Base-by-base conservation (phyloP, 1,140 invertebrate genomes). In the Pogonognathellus flavescens region DNA sequence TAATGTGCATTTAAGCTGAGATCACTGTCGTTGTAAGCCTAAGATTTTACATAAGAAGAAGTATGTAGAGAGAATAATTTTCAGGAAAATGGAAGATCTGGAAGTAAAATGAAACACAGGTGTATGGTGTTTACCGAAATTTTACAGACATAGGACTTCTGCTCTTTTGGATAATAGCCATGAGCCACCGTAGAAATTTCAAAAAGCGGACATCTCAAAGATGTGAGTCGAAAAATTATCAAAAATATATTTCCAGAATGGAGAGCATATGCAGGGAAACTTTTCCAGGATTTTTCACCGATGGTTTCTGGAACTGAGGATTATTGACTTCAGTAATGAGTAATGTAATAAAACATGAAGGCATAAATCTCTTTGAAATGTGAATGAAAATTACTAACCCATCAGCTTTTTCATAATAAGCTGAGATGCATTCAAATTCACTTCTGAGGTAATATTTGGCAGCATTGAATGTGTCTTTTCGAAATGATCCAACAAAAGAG, bases 181-280 rank as follows among this genome's bases (percentile, higher is more conserved):
- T 86, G 72, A 49, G 83, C 85, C 16, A 86, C 72, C 16, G 85
- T 83, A 9, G 85, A 86, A 20, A 86, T 80, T 52, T 86, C 85
- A 25, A 86, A 86, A 18, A 86, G 59, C 18, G 85, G 85, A n/a
- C 55, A 53, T 41, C 85, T 50, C 1, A 86, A 9, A 16, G 85
- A 86, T 6, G 80, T 60, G 20, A 86, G 50, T 2, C 85, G 85
- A 52, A 86, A 86, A 14, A 86, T 3, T 76, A 55, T 57, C n/a
- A 86, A 53, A 60, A 86, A 86, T 22, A 86, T 66, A 50, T 50
- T 25, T 14, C 50, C 85, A 10, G 62, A 50, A 9, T 25, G 60
- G 20, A 50, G 9, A 5, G 60, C 81, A 72, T 83, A 86, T 0
- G 52, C 31, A n/a, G 55, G 49, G 10, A 82, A 62, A n/a, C 25